Evolutionary conservation across 2,113 vertebrate genomes (phyloP), one percentile per base, ranked within the genome.

Genomic region (Pangasianodon hypophthalmus): DNA sequence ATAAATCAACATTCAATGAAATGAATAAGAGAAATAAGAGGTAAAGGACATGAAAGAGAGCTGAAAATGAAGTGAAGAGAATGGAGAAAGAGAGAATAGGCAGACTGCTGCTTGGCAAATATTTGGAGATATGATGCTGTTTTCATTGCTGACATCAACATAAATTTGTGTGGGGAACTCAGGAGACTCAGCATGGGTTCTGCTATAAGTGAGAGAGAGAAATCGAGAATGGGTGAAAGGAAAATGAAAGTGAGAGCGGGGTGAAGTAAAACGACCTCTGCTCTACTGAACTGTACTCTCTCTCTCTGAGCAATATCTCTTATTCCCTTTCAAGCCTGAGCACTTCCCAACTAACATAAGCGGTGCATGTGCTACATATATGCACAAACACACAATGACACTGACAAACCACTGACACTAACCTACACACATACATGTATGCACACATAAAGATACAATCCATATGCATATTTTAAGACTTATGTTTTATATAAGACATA

Each of bases 141-240:
- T 96, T 96, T 96, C 95, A 94, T 95, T 96, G 96, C 96, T 96
- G 96, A 96, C 96, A 96, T 96, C 95, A 96, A 96, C 96, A 96
- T 96, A 95, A 96, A 96, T 96, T 95, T 96, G 94, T 92, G 92
- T 93, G 93, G 94, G 91, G 91, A 91, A 94, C 94, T 94, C 95
- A 94, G 92, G 92, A 93, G 86, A 94, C 95, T 91, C 96, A 96
- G 96, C 96, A 19, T 94, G 96, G 90, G 93, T 90, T 92, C 94
- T 89, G 93, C 94, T 46, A 37, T 88, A 84, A 73, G 52, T 60
- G 64, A 60, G 3, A 56, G 67, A 84, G 50, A 84, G 81, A 84
- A 54, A 81, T 46, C n/a, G 46, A 87, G 84, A 88, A 85, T 58
- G 69, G 77, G 77, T 87, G 88, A 69, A 54, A 62, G 52, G 56